These are phyloP conservation scores for Brevimyrus niger DNA, from an alignment of 2,113 vertebrate species.

Conservation along the genomic window DNA sequence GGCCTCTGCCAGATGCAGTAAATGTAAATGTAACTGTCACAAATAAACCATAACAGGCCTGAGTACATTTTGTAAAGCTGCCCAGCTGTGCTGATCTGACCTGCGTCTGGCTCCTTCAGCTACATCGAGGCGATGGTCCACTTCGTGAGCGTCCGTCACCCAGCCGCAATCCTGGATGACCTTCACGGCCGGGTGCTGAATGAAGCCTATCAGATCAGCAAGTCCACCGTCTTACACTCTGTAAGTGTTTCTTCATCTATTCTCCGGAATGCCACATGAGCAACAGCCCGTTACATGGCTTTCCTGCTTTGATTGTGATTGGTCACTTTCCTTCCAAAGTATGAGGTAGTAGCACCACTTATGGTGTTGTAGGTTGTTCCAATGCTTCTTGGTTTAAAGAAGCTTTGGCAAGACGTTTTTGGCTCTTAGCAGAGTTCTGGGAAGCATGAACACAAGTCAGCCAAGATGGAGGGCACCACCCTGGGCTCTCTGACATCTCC, in stretches of 20 bases:
- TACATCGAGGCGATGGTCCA: conserved; percentile 96
- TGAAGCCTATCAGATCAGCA: conserved; percentile 92
- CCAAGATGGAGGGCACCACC: conserved; percentile 73
- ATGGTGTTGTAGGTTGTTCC: neutral
- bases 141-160: conserved; percentile 81
- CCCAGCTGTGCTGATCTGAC: neutral
- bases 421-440: conserved; percentile 59
- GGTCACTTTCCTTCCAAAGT: neutral
- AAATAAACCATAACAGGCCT: neutral
- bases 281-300: neutral
- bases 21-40: neutral
- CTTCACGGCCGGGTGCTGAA: conserved; percentile 85
- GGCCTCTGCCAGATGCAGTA: too few relatives aligned
- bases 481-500: conserved; percentile 71
- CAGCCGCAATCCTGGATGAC: conserved; percentile 85
- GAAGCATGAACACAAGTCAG: conserved; percentile 83
- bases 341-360: neutral
- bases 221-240: conserved; percentile 85
- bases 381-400: neutral
- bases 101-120: conserved; percentile 44
- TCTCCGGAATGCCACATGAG: neutral
- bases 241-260: conserved; percentile 57
- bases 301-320: neutral
- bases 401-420: neutral
- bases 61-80: neutral